Evolutionary conservation across 2,797 vertebrate genomes (phyloP).

Genomic region (Huso huso): DNA sequence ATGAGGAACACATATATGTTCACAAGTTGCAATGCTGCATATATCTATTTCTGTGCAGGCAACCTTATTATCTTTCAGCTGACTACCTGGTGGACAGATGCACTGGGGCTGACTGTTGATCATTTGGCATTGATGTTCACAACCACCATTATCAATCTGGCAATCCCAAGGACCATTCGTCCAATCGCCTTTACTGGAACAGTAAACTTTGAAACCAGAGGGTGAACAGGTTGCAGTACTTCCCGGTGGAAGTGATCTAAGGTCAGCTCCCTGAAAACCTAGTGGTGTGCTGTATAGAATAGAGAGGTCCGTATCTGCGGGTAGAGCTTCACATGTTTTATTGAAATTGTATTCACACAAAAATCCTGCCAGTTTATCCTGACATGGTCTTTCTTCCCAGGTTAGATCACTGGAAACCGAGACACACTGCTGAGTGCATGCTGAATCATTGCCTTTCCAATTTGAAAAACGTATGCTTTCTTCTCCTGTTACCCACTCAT

Average conservation of each 20-base stretch:
- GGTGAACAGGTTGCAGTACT: conserved; percentile 27
- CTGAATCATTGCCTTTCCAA: conserved; percentile 27
- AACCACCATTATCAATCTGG: conserved; percentile 62
- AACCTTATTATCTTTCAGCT: conserved; percentile 40
- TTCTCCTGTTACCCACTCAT: conserved; percentile 52
- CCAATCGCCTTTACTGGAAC: conserved; percentile 31
- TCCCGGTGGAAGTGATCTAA: conserved; percentile 37
- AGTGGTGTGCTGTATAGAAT: conserved; percentile 42
- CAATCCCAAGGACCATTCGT: conserved; percentile 67
- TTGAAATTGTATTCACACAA: conserved; percentile 49
- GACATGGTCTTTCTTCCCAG: conserved; percentile 47
- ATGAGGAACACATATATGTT: conserved; percentile 34
- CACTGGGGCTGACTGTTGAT: conserved; percentile 29
- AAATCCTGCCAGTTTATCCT: conserved; percentile 37
- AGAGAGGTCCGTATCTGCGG: accelerated
- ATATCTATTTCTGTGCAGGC: conserved; percentile 36
- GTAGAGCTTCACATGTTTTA: conserved; percentile 40
- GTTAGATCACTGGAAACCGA: conserved; percentile 28
- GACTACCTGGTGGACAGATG: conserved; percentile 41
- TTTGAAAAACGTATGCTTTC: conserved; percentile 36
- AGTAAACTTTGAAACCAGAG: conserved; percentile 33
- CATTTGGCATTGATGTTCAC: conserved; percentile 42
- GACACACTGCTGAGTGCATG: conserved; percentile 45
- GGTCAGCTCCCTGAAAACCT: conserved; percentile 28
- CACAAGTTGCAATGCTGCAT: conserved; percentile 21